phyloP scores from a whole-genome alignment of 2,888 invertebrate species.

The Nomada goodeniana region DNA sequence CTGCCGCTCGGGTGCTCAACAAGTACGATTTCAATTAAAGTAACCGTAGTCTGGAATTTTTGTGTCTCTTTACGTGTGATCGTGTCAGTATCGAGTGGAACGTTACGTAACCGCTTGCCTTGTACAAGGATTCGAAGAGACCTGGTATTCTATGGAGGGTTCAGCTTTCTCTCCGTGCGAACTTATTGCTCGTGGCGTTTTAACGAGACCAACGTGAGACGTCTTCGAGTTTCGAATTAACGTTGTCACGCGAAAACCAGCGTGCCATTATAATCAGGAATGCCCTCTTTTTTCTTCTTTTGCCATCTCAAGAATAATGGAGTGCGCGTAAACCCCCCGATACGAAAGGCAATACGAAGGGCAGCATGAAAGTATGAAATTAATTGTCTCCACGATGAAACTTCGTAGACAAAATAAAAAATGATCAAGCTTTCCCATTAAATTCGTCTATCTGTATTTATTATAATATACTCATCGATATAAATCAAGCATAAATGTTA shows the following conservation, averaged over 20 bases:
- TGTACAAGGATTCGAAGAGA: conserved; percentile 60
- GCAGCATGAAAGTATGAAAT: no score
- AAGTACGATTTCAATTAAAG: conserved; percentile 54
- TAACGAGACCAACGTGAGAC: conserved; percentile 55
- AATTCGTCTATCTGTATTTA: no score
- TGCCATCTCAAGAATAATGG: no score
- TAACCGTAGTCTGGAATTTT: conserved; percentile 41
- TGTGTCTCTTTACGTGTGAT: conserved; percentile 49
- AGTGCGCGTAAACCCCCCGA: no score
- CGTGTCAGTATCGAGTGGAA: conserved; percentile 49
- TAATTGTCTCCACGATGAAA: no score
- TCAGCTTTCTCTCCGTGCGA: conserved; percentile 69
- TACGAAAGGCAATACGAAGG: no score
- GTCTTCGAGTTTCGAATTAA: conserved; percentile 29
- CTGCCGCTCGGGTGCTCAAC: conserved; percentile 2
- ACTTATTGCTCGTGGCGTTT: conserved; percentile 57
- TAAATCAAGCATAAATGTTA: no score
- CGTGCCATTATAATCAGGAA: background rate
- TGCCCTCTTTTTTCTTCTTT: no score
- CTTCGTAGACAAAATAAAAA: no score
- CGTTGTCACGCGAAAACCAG: background rate
- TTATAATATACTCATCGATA: no score
- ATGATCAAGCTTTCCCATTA: no score
- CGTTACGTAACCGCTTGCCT: conserved; percentile 56
- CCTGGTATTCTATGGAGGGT: conserved; percentile 49